Base-by-base conservation (phyloP, 2,113 vertebrate genomes). In the Pangasianodon hypophthalmus region DNA sequence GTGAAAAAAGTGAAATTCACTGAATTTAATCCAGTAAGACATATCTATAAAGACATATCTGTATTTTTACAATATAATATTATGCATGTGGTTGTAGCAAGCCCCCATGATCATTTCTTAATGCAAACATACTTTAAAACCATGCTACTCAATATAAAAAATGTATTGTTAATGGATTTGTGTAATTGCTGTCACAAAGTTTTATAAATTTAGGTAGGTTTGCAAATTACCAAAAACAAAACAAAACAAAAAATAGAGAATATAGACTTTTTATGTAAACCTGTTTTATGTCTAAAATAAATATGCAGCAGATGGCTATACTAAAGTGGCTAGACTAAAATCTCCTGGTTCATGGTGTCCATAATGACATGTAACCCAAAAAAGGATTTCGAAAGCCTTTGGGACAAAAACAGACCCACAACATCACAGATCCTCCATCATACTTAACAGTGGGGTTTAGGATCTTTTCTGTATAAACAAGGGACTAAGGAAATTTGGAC, bases 281-380 rank as follows among this genome's bases (percentile, higher is more conserved):
- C 52, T 88, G 37, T 90, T 85, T 91, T 90, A 56, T 89, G 89
- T 90, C 90, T 83, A 84, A 90, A 92, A 87, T 90, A 91, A 92
- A 89, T 89, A 58, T 89, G 84, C 90, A 91, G 92, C 87, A 91
- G 88, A 85, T 64, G 44, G 9, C 46, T 60, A 62, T 24, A 48
- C 73, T 14, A 44, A 80, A 64, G 41, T 80, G 29, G 44, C 11
- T 37, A 37, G 37, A 37, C 67, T 69, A 18, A 21, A 44, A 37
- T 37, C 14, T 37, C 32, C 69, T 67, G 26, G 29, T 67, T 67
- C 4, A 71, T 32, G 67, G 37, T 75, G 37, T 44, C 71, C 9
- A 75, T 21, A 71, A 71, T 37, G 6, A 73, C 18, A 73, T 46
- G 41, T 46, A 24, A 16, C 11, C 26, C n/a, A 77, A 77, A 77